These are phyloP conservation scores for Chrysodeixis includens DNA, from an alignment of 2,888 invertebrate genomes.

Conservation along the genomic window DNA sequence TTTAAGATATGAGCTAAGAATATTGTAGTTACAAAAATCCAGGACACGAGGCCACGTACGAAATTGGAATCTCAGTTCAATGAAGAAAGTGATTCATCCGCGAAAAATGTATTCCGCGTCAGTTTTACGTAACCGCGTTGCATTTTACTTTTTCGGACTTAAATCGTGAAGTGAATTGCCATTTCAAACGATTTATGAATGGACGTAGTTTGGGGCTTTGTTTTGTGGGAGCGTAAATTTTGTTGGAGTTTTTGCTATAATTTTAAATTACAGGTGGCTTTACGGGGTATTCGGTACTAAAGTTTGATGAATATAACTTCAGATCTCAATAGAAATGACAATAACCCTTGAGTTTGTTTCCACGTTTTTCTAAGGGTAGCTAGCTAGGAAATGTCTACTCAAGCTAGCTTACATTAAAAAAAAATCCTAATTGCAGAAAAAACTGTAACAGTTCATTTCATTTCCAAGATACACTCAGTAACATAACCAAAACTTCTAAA, in stretches of 20 bases:
- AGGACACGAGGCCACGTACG: neutral
- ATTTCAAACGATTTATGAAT: constrained; percentile 30
- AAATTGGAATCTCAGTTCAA: neutral
- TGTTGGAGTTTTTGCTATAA: neutral
- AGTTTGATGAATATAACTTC: no score
- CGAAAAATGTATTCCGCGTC: constrained; percentile 32
- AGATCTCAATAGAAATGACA: neutral
- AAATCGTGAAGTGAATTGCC: constrained; percentile 10
- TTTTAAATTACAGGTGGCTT: neutral
- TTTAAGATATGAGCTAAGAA: neutral
- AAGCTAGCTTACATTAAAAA: no score
- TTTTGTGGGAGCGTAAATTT: constrained; percentile 16
- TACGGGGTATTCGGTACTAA: neutral
- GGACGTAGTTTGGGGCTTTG: constrained; percentile 3
- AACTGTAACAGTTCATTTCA: no score
- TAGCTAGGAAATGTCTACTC: no score
- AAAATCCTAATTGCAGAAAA: no score
- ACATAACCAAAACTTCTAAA: no score
- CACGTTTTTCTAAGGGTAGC: no score
- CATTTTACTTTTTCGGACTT: constrained; percentile 13
- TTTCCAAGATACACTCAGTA: no score
- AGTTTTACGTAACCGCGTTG: constrained; percentile 19
- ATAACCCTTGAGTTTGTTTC: no score
- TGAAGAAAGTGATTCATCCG: neutral
- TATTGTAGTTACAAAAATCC: neutral